Evolutionary conservation across 2,888 invertebrate genomes (phyloP).

Genomic region (Cinara cedri): DNA sequence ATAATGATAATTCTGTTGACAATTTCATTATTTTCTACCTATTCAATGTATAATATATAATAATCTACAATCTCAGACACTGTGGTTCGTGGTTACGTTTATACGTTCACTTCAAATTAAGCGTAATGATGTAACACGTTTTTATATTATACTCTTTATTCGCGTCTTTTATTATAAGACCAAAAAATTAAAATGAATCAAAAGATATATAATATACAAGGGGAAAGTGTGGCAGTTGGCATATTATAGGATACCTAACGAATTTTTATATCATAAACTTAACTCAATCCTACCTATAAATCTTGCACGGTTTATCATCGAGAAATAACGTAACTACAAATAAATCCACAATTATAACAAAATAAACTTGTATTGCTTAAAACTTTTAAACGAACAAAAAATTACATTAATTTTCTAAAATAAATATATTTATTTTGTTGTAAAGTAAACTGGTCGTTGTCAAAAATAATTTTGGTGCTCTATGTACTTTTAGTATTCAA

Average conservation of each 20-base stretch:
- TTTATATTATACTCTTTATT: slow-evolving; percentile 23
- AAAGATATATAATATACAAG: slow-evolving; percentile 11
- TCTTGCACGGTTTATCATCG: too few species aligned
- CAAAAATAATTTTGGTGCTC: background rate
- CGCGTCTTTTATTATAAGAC: slow-evolving; percentile 15
- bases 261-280: background rate
- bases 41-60: slow-evolving; percentile 38
- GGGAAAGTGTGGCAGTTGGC: slow-evolving; percentile 40
- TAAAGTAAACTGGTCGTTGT: too few species aligned
- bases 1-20: slow-evolving; percentile 41
- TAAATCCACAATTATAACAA: background rate
- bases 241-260: background rate
- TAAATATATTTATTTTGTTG: too few species aligned
- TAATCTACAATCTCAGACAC: slow-evolving; percentile 22
- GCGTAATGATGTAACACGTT: slow-evolving; percentile 42
- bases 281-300: too few species aligned
- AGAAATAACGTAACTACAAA: background rate
- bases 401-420: too few species aligned
- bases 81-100: slow-evolving; percentile 46
- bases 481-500: too few species aligned
- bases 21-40: slow-evolving; percentile 42
- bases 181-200: slow-evolving; percentile 8
- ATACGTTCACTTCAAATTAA: slow-evolving; percentile 53
- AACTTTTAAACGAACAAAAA: background rate
- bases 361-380: background rate